Percentiles rank a stretch among this genome's conserved stretches.
These are phyloP conservation scores for Spongia lamella DNA, from an alignment of 37 sponge, comb jelly and placozoan species.

Conservation along the genomic window DNA sequence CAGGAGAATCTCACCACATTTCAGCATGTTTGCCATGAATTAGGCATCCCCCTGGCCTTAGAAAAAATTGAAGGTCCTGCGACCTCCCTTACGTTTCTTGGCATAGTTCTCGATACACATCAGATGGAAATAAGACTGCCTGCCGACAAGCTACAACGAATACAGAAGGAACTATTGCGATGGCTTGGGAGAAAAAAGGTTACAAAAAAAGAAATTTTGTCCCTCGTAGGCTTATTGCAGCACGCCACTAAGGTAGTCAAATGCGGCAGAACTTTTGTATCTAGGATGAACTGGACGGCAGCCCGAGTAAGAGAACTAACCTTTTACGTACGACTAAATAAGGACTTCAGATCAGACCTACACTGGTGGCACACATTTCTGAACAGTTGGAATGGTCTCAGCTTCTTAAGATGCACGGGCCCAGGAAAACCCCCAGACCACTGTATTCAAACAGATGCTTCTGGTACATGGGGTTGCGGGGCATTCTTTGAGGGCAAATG, in stretches of 20 bases:
- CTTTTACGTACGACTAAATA: constrained; percentile 26
- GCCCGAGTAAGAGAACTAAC: background rate
- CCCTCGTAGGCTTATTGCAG: constrained; percentile 28
- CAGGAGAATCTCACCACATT: background rate
- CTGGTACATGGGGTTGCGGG: no score
- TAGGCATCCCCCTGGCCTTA: constrained; percentile 34
- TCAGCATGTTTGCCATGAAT: background rate
- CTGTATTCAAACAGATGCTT: no score
- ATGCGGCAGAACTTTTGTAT: constrained; percentile 6
- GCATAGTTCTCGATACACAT: constrained; percentile 29
- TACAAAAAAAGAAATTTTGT: constrained; percentile 30
- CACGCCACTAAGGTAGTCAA: constrained; percentile 35
- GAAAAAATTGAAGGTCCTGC: constrained; percentile 37
- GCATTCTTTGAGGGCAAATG: no score
- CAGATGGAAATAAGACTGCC: constrained; percentile 12
- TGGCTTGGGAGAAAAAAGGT: constrained; percentile 4
- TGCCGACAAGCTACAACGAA: constrained; percentile 3
- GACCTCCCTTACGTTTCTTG: constrained; percentile 23
- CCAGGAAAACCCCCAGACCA: background rate
- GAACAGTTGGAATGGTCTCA: background rate
- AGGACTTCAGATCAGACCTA: constrained; percentile 37
- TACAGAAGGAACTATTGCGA: background rate
- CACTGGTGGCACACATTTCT: constrained; percentile 23
- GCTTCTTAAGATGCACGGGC: background rate
- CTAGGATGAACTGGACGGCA: constrained; percentile 11